These are phyloP conservation scores for Drosophila fulvimacula DNA, from an alignment of 2,888 invertebrate genomes.

Conservation along the genomic window DNA sequence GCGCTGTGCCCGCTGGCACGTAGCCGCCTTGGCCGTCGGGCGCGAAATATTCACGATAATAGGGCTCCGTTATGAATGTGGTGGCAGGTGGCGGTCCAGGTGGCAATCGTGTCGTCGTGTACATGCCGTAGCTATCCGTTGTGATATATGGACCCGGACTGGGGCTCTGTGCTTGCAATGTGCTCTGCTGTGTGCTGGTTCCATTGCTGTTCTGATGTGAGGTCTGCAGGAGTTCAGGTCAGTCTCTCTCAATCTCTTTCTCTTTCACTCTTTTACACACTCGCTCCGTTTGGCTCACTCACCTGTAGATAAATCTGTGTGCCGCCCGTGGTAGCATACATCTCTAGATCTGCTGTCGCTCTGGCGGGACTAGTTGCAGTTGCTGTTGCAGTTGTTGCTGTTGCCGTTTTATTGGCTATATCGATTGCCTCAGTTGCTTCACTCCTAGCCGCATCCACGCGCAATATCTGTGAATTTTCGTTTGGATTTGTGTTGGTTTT, in stretches of 20 bases:
- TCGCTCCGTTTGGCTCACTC: constrained; percentile 61
- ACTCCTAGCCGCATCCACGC: constrained; percentile 78
- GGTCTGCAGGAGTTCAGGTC: constrained; percentile 63
- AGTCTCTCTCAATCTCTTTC: constrained; percentile 27
- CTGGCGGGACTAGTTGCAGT: constrained; percentile 61
- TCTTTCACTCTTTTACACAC: constrained; percentile 4
- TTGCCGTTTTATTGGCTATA: constrained; percentile 58
- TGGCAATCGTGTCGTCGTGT: constrained; percentile 82
- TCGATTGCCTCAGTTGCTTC: constrained; percentile 79
- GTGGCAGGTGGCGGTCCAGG: constrained; percentile 84
- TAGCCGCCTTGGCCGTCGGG: constrained; percentile 86
- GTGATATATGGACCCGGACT: constrained; percentile 85
- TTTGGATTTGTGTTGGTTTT: constrained; percentile 43
- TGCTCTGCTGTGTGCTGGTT: constrained; percentile 65
- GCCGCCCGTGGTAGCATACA: constrained; percentile 85
- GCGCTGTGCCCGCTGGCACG: constrained; percentile 81
- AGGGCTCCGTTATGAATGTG: constrained; percentile 89
- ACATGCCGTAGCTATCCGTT: constrained; percentile 85
- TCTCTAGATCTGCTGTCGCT: constrained; percentile 64
- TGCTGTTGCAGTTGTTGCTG: constrained; percentile 57
- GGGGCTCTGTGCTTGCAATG: constrained; percentile 84
- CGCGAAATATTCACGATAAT: constrained; percentile 91
- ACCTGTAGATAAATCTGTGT: constrained; percentile 85
- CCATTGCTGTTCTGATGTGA: constrained; percentile 65
- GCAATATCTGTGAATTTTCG: constrained; percentile 83